Evolutionary conservation across 2,113 vertebrate genomes (phyloP).

Genomic region (Erpornis zantholeuca): DNA sequence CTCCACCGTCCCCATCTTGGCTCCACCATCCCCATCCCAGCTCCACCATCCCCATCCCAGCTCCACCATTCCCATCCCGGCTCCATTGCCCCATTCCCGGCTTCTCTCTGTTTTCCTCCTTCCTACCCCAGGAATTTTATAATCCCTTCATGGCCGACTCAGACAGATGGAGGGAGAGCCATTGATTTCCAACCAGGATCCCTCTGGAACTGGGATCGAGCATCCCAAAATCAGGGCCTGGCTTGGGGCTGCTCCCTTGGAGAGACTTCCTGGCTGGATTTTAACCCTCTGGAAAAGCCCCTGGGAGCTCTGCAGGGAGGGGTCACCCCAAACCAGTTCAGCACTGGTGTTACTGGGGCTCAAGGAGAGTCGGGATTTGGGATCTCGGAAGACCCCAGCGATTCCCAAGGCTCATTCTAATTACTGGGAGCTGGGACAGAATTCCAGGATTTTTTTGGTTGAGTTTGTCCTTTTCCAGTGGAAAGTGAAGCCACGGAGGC

Average conservation of each 20-base stretch:
- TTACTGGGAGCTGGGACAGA: background rate
- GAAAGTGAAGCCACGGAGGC: fast-evolving
- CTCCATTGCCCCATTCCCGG: background rate
- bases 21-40: fast-evolving
- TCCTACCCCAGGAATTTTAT: background rate
- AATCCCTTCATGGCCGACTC: background rate
- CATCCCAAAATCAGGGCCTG: background rate
- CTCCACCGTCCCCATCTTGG: fast-evolving
- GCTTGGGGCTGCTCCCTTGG: fast-evolving
- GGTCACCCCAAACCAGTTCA: background rate
- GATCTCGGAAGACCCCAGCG: fast-evolving
- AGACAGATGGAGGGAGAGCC: background rate
- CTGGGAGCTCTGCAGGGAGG: background rate
- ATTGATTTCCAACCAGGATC: background rate
- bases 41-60: fast-evolving
- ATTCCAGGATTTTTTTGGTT: background rate
- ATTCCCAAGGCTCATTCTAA: background rate
- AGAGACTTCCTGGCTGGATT: background rate
- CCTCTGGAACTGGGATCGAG: fast-evolving
- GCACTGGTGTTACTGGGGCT: background rate
- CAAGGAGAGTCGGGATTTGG: fast-evolving
- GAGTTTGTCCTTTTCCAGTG: fast-evolving
- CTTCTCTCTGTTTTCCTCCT: background rate
- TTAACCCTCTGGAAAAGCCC: background rate
- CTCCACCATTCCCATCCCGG: fast-evolving